These are phyloP conservation scores for Hyles lineata DNA, from an alignment of 2,888 invertebrate genomes.

Conservation along the genomic window DNA sequence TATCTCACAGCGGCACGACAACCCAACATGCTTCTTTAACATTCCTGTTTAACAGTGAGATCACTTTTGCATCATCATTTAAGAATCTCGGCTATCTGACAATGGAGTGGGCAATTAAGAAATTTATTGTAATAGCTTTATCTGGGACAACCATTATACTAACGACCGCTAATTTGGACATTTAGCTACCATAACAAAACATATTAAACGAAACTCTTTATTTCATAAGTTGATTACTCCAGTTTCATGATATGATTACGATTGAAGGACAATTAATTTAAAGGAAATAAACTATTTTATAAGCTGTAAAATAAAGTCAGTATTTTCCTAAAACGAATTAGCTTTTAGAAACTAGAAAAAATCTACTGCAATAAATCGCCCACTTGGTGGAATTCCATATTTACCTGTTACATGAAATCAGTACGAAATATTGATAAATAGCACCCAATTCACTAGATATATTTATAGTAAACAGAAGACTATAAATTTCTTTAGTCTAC, in stretches of 20 bases:
- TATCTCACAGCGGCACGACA: conserved; percentile 20
- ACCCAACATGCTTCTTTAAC: conserved; percentile 47
- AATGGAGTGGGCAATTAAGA: conserved; percentile 73
- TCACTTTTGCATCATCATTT: conserved; percentile 76
- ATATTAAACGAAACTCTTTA: background rate
- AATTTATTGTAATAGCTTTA: conserved; percentile 77
- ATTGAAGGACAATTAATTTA: background rate
- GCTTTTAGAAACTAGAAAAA: too few species aligned
- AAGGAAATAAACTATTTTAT: background rate
- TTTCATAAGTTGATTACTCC: background rate
- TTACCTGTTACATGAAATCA: background rate
- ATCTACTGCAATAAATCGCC: too few species aligned
- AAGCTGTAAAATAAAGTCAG: too few species aligned
- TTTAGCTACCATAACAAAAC: conserved; percentile 45
- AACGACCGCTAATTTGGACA: conserved; percentile 73
- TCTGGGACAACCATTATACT: conserved; percentile 75
- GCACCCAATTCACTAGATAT: background rate
- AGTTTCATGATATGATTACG: background rate
- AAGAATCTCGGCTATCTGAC: conserved; percentile 72
- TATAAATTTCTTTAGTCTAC: conserved; percentile 1
- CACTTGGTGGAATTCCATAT: background rate
- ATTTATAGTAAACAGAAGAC: background rate
- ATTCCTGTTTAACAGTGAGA: conserved; percentile 65
- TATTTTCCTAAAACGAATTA: too few species aligned
- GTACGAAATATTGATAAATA: background rate